phyloP scores from a whole-genome alignment of 2,113 vertebrate species.

The Cygnus atratus region DNA sequence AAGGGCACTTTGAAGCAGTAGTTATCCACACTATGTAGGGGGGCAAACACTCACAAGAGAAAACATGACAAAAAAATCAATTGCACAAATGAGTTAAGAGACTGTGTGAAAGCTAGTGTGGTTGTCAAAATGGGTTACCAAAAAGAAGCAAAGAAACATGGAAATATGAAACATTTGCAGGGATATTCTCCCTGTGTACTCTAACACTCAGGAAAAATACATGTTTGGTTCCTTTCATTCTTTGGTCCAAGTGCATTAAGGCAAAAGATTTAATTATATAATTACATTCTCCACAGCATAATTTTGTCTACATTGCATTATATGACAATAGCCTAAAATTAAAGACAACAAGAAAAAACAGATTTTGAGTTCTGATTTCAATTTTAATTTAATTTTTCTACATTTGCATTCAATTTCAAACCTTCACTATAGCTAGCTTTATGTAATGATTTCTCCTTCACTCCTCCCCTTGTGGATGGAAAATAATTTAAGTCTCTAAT shows the following conservation, averaged over 20 bases:
- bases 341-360: conserved; percentile 35
- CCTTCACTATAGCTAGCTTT: neutral
- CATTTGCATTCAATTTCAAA: conserved; percentile 35
- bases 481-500: neutral
- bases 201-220: neutral
- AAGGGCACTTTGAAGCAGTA: neutral
- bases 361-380: conserved; percentile 40
- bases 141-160: neutral
- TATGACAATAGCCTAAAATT: neutral
- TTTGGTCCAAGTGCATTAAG: neutral
- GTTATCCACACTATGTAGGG: neutral
- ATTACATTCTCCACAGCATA: neutral
- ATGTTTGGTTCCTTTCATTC: neutral
- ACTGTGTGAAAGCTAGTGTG: neutral
- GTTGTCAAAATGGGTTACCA: neutral
- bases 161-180: neutral
- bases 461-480: neutral
- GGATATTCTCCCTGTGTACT: neutral
- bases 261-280: conserved; percentile 45
- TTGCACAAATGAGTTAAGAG: neutral
- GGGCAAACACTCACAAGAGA: neutral
- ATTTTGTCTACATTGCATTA: conserved; percentile 18
- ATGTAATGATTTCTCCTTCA: neutral
- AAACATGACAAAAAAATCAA: neutral
- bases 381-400: conserved; percentile 22